These are phyloP conservation scores for Thymallus thymallus DNA, from an alignment of 2,113 vertebrate genomes.

Conservation along the genomic window DNA sequence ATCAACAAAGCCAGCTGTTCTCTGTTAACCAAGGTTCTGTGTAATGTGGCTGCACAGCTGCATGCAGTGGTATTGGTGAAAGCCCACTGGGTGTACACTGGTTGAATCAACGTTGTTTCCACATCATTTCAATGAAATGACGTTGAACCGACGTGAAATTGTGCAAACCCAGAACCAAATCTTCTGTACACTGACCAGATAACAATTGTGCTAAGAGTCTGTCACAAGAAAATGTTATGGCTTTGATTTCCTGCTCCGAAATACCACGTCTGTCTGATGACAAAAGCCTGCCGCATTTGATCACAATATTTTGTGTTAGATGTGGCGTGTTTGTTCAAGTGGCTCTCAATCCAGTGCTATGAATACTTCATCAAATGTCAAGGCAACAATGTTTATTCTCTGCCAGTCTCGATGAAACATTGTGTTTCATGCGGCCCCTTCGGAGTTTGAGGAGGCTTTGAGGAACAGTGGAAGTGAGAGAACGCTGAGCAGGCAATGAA, in stretches of 20 bases:
- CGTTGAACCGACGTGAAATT: too few relatives aligned
- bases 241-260: background rate
- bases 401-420: constrained; percentile 41
- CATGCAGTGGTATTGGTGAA: too few relatives aligned
- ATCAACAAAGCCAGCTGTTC: too few relatives aligned
- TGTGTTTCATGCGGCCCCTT: constrained; percentile 23
- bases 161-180: too few relatives aligned
- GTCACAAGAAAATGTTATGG: background rate
- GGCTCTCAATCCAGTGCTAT: constrained; percentile 25
- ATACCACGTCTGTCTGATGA: constrained; percentile 9
- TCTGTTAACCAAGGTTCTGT: too few relatives aligned
- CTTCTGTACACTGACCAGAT: too few relatives aligned
- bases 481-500: constrained; percentile 37
- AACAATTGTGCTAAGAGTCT: too few relatives aligned
- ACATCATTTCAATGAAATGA: too few relatives aligned
- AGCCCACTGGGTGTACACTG: too few relatives aligned
- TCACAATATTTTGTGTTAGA: constrained; percentile 8
- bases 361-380: constrained; percentile 61
- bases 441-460: constrained; percentile 17
- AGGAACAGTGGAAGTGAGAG: constrained; percentile 37
- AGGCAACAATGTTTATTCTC: constrained; percentile 51
- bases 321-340: constrained; percentile 16
- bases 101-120: too few relatives aligned
- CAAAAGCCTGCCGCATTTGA: constrained; percentile 8
- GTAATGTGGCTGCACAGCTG: too few relatives aligned